Evolutionary conservation across 1,140 invertebrate genomes (phyloP), one percentile per base, ranked within the genome.

Genomic region (Tetranychus urticae): DNA sequence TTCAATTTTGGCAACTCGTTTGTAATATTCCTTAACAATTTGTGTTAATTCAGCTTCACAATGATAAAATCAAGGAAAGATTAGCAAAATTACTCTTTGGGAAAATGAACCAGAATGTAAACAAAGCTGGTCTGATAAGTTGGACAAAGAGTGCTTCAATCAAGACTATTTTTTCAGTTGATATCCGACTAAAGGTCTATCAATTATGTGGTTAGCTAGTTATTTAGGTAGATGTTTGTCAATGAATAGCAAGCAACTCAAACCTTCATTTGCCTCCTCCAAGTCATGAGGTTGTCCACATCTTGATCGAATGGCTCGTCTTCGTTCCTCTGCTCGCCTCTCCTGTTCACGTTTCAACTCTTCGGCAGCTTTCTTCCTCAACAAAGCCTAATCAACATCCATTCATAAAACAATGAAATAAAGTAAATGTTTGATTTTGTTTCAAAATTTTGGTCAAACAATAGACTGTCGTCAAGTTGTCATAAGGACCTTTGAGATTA

Each of bases 291-390:
- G 78, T 73, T 86, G 83, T 71, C 88, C 88, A 71, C 87, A 90
- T 71, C 91, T 80, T 73, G 94, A 84, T 74, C 91, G 87, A 74
- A 98, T 94, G 77, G 92, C 90, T 70, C 85, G 84, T 77, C 92
- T 92, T 73, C 92, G 88, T 75, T 97, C 93, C 66, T 89, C 88
- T 42, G 91, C 89, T 79, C 97, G 96, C 71, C 88, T 84, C 77
- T 96, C 90, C 75, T 97, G 93, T 79, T 98, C 92, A 73, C 94
- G 94, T 79, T 97, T 97, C 77, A 98, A 79, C 76, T 98, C 93
- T 77, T 98, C 94, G 69, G 94, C 93, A 71, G 94, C 94, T 81
- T 97, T 98, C 78, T 97, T 92, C 84, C 96, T 91, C 78, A 98
- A 80, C 77, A 98, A 78, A 79, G 96, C 73, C 55, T 56, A n/a